Evolutionary conservation across 2,797 vertebrate genomes (phyloP).

Genomic region (Pteronotus mesoamericanus): DNA sequence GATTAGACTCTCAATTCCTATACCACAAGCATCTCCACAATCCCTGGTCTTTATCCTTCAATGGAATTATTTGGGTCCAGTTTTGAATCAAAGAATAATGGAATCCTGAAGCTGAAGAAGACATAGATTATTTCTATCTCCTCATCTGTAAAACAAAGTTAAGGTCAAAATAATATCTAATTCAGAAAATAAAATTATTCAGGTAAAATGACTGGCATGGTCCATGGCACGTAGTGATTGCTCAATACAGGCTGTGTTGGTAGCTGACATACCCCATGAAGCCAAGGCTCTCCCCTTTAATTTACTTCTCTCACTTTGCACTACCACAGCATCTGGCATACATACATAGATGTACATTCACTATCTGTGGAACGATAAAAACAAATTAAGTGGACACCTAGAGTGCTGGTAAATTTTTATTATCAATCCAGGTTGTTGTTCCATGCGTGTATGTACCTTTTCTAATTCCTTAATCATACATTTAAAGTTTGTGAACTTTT

Average conservation of each 20-base stretch:
- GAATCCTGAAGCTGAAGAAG: background rate
- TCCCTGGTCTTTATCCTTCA: background rate
- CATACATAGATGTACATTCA: background rate
- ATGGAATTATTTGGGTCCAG: background rate
- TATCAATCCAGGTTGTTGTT: too few relatives aligned
- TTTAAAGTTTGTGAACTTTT: background rate
- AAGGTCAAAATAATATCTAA: background rate
- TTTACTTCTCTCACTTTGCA: background rate
- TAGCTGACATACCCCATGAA: background rate
- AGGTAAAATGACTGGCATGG: background rate
- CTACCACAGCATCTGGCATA: too few relatives aligned
- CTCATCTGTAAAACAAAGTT: background rate
- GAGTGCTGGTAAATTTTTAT: too few relatives aligned
- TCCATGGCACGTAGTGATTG: fast-evolving
- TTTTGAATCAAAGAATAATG: background rate
- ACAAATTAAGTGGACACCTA: background rate
- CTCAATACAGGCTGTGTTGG: background rate
- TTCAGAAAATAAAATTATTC: background rate
- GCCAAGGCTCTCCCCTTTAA: background rate
- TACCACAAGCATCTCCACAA: background rate
- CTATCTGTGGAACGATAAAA: background rate
- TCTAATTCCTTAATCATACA: background rate
- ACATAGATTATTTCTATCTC: background rate
- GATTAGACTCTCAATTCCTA: background rate
- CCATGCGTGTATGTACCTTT: fast-evolving